phyloP scores from a whole-genome alignment of 2,888 invertebrate species.

The Sialis lutaria region DNA sequence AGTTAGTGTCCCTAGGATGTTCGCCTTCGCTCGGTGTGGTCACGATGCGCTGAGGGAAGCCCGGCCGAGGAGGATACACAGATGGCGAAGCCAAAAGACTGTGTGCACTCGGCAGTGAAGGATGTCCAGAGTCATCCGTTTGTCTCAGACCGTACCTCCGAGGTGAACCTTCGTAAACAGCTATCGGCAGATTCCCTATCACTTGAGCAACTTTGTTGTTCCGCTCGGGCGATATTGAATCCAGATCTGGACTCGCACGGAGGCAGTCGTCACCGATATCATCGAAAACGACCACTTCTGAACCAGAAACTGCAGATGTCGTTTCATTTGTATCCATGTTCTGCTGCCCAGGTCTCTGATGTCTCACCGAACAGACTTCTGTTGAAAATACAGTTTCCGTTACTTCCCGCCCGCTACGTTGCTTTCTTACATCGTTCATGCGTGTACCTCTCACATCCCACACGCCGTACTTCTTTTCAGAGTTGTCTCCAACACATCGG shows the following conservation, averaged over 20 bases:
- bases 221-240: slow-evolving; percentile 56
- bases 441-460: slow-evolving; percentile 35
- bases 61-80: slow-evolving; percentile 63
- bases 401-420: slow-evolving; percentile 29
- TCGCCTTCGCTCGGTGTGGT: slow-evolving; percentile 24
- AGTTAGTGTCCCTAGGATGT: slow-evolving; percentile 3
- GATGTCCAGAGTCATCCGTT: slow-evolving; percentile 24
- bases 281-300: slow-evolving; percentile 72
- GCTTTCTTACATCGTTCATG: slow-evolving; percentile 23
- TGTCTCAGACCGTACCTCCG: slow-evolving; percentile 60
- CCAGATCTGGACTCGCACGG: slow-evolving; percentile 41
- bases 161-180: slow-evolving; percentile 84
- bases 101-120: slow-evolving; percentile 36
- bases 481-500: slow-evolving; percentile 26
- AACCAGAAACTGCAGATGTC: slow-evolving; percentile 35
- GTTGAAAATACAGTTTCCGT: slow-evolving; percentile 43
- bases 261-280: slow-evolving; percentile 42
- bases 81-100: slow-evolving; percentile 43
- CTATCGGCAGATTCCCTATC: slow-evolving; percentile 76
- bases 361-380: slow-evolving; percentile 39
- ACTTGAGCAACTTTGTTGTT: slow-evolving; percentile 40
- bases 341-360: slow-evolving; percentile 18
- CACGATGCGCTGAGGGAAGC: slow-evolving; percentile 60
- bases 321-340: slow-evolving; percentile 26
- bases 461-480: slow-evolving; percentile 24